Evolutionary conservation across 2,113 vertebrate genomes (phyloP).

Genomic region (Jaculus jaculus): DNA sequence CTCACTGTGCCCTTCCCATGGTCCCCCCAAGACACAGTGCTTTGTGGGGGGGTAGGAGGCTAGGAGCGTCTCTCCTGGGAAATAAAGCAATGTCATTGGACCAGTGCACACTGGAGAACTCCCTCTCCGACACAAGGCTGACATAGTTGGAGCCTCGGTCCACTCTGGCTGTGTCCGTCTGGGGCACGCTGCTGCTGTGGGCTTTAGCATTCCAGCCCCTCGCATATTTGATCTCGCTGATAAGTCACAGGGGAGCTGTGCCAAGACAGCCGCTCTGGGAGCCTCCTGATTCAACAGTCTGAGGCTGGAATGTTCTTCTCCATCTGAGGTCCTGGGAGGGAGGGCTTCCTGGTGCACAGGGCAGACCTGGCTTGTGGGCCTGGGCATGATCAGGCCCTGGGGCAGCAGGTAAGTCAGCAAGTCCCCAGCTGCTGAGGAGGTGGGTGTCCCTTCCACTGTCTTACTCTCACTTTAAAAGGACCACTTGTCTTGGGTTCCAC

Average conservation of each 20-base stretch:
- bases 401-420: background rate
- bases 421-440: slow-evolving; percentile 46
- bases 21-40: background rate
- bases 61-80: background rate
- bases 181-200: slow-evolving; percentile 66
- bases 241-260: slow-evolving; percentile 86
- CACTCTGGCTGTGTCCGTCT: background rate
- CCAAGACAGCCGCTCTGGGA: slow-evolving; percentile 86
- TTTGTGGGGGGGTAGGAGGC: rapidly evolving
- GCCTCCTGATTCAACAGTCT: slow-evolving; percentile 79
- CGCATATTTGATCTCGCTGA: slow-evolving; percentile 89
- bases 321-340: slow-evolving; percentile 79
- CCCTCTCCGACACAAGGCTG: rapidly evolving
- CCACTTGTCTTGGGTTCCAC: rapidly evolving
- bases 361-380: slow-evolving; percentile 46
- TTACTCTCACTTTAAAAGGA: background rate
- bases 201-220: slow-evolving; percentile 81
- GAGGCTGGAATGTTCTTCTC: slow-evolving; percentile 78
- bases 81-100: rapidly evolving
- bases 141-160: rapidly evolving
- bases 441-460: background rate
- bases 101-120: rapidly evolving
- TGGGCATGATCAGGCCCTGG: slow-evolving; percentile 37
- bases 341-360: slow-evolving; percentile 26
- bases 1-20: background rate